phyloP scores from a whole-genome alignment of 2,888 invertebrate species.

The Tiphia femorata region DNA sequence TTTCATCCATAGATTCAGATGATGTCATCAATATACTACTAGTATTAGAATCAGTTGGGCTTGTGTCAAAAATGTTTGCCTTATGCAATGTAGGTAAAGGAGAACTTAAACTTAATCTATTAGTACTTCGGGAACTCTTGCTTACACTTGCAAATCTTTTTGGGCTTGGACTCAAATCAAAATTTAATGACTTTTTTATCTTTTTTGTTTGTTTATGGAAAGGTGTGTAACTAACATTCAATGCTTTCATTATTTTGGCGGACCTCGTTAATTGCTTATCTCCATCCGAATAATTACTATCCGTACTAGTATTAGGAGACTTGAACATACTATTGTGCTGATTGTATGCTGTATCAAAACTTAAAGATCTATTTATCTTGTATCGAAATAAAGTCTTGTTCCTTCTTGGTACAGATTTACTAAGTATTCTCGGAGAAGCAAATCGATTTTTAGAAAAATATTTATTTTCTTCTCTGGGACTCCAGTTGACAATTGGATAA shows the following conservation, averaged over 20 bases:
- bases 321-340: slow-evolving; percentile 34
- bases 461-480: slow-evolving; percentile 44
- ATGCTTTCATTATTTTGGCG: slow-evolving; percentile 59
- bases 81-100: slow-evolving; percentile 44
- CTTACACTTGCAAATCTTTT: slow-evolving; percentile 35
- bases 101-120: slow-evolving; percentile 34
- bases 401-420: slow-evolving; percentile 50
- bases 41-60: slow-evolving; percentile 45
- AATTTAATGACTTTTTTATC: slow-evolving; percentile 58
- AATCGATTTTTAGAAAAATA: slow-evolving; percentile 43
- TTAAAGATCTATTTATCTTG: slow-evolving; percentile 54
- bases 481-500: slow-evolving; percentile 45
- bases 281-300: slow-evolving; percentile 33
- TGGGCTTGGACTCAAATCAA: slow-evolving; percentile 55
- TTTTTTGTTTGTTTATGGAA: slow-evolving; percentile 40
- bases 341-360: slow-evolving; percentile 45
- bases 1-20: slow-evolving; percentile 58
- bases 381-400: slow-evolving; percentile 44
- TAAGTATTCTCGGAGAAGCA: slow-evolving; percentile 40
- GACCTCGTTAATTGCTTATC: slow-evolving; percentile 53
- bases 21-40: slow-evolving; percentile 45
- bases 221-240: slow-evolving; percentile 50
- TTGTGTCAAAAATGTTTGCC: slow-evolving; percentile 45
- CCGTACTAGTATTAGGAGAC: slow-evolving; percentile 45
- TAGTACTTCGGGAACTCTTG: slow-evolving; percentile 26